Percentiles rank a stretch among this genome's conserved stretches.
These are phyloP conservation scores for Trachelus tabidus DNA, from an alignment of 2,888 invertebrate genomes.

Conservation along the genomic window DNA sequence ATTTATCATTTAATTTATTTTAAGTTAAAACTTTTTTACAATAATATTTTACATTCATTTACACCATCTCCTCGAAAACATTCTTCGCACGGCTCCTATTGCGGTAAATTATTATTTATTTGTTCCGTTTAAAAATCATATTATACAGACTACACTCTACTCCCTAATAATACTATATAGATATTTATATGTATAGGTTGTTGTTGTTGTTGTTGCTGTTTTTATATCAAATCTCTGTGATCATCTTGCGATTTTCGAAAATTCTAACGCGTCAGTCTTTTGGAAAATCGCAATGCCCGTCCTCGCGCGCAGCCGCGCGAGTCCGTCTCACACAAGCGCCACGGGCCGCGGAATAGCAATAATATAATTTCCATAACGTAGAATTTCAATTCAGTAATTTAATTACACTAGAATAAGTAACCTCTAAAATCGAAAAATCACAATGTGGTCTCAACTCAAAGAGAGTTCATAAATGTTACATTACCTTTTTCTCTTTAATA, in stretches of 20 bases:
- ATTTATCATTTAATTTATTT: conserved; percentile 66
- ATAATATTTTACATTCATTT: conserved; percentile 64
- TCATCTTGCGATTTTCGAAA: conserved; percentile 37
- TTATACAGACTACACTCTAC: conserved; percentile 63
- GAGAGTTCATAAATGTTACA: conserved; percentile 22
- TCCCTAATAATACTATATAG: conserved; percentile 63
- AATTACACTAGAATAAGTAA: conserved; percentile 39
- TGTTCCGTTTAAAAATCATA: conserved; percentile 48
- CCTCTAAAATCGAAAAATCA: conserved; percentile 50
- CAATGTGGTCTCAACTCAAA: conserved; percentile 45
- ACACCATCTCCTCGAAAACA: conserved; percentile 41
- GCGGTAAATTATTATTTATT: conserved; percentile 14
- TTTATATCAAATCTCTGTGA: conserved; percentile 19
- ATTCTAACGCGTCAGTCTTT: conserved; percentile 35
- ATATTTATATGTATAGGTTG: conserved; percentile 15
- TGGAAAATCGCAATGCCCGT: conserved; percentile 35
- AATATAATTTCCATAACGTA: conserved; percentile 12
- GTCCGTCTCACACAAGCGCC: conserved; percentile 7
- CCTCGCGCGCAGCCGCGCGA: neutral
- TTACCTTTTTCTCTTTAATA: conserved; percentile 31
- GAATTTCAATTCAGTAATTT: conserved; percentile 32
- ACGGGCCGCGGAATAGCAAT: neutral
- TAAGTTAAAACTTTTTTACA: conserved; percentile 67
- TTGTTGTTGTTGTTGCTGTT: conserved; percentile 1
- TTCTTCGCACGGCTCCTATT: conserved; percentile 13